These are phyloP conservation scores for Arvicanthis niloticus DNA, from an alignment of 2,113 vertebrate species.

Conservation along the genomic window DNA sequence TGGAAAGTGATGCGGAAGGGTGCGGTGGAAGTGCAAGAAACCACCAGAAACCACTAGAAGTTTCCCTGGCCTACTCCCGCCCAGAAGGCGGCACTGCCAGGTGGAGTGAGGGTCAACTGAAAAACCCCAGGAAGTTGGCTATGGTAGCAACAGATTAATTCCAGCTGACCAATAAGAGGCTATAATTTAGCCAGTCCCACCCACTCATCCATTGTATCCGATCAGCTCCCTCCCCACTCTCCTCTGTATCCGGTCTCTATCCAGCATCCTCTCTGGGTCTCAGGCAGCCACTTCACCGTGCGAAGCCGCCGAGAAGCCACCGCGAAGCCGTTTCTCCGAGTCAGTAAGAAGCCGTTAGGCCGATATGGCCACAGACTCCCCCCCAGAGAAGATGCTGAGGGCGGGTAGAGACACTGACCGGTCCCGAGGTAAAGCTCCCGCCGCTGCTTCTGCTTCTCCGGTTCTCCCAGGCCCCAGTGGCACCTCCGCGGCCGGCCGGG, in stretches of 20 bases:
- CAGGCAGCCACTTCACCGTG: neutral
- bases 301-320: fast-evolving
- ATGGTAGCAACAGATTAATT: too few relatives aligned
- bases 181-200: neutral
- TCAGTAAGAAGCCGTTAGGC: neutral
- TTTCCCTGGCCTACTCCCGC: neutral
- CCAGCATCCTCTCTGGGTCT: fast-evolving
- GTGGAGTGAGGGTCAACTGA: neutral
- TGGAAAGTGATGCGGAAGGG: fast-evolving
- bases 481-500: fast-evolving
- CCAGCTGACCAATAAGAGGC: neutral
- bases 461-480: fast-evolving
- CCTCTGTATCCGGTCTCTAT: fast-evolving
- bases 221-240: neutral
- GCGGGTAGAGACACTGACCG: fast-evolving
- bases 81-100: too few relatives aligned
- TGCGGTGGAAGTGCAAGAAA: too few relatives aligned
- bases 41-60: neutral
- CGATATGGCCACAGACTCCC: neutral
- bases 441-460: too few relatives aligned
- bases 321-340: neutral
- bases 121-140: neutral
- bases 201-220: fast-evolving
- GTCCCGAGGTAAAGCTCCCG: fast-evolving
- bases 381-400: neutral